These are phyloP conservation scores for Motacilla alba DNA, from an alignment of 2,113 vertebrate species.

Conservation along the genomic window DNA sequence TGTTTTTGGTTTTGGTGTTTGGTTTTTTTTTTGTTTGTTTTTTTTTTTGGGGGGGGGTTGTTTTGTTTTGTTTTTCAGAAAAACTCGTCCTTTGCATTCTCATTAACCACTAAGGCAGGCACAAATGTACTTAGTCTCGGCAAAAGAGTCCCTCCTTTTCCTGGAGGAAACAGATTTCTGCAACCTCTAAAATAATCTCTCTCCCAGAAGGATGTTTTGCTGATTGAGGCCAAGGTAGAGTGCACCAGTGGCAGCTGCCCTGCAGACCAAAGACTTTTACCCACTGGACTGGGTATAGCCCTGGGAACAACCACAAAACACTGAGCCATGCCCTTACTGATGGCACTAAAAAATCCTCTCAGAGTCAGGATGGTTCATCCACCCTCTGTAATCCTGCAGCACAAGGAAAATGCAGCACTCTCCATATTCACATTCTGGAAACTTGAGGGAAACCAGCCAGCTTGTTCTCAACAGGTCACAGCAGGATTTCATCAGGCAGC, in stretches of 20 bases:
- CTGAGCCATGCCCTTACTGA: not conserved
- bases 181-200: not conserved
- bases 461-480: not conserved
- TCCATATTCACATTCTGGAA: accelerated
- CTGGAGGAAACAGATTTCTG: not conserved
- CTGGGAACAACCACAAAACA: not conserved
- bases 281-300: not conserved
- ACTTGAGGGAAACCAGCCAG: not conserved
- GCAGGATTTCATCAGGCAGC: not conserved
- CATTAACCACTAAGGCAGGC: not conserved
- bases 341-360: not conserved
- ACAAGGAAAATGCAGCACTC: not conserved
- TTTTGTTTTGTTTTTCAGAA: not conserved
- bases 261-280: not conserved
- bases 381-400: not conserved
- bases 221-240: not conserved
- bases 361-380: not conserved
- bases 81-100: not conserved
- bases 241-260: not conserved
- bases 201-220: not conserved
- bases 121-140: not conserved
- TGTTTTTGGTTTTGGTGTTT: not conserved
- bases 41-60: not conserved
- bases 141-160: not conserved
- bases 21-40: not conserved